Conservation (phyloP, 2,888 invertebrate species). For the Toxonevra muliebris region DNA sequence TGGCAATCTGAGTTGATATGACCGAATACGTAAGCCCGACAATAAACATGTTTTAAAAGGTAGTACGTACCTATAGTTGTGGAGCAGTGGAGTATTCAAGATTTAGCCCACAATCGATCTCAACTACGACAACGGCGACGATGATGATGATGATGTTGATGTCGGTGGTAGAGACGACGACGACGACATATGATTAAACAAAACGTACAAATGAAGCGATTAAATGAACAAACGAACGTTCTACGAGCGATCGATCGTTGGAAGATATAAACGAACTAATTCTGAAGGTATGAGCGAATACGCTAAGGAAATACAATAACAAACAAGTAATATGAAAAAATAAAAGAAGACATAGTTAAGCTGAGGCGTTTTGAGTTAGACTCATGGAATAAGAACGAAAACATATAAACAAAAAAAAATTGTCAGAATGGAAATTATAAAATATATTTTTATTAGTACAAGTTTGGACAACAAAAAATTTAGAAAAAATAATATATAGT, state of each 20-base stretch:
- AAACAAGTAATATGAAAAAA: slow-evolving; percentile 8
- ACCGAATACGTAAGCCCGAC: slow-evolving; percentile 51
- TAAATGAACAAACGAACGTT: too few relatives aligned
- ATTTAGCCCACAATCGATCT: slow-evolving; percentile 41
- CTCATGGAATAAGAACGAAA: not conserved
- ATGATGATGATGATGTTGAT: not conserved
- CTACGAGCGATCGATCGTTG: too few relatives aligned
- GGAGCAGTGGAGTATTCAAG: slow-evolving; percentile 20
- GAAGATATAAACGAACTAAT: too few relatives aligned
- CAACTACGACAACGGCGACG: slow-evolving; percentile 4
- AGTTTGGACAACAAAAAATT: too few relatives aligned
- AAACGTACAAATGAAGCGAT: too few relatives aligned
- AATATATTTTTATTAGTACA: too few relatives aligned
- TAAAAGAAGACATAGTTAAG: not conserved
- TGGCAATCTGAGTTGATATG: slow-evolving; percentile 49
- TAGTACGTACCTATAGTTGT: slow-evolving; percentile 28
- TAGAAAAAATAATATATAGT: too few relatives aligned
- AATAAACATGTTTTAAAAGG: slow-evolving; percentile 43
- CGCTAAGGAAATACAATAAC: slow-evolving; percentile 14
- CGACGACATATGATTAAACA: too few relatives aligned
- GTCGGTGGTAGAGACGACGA: too few relatives aligned
- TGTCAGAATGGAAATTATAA: too few relatives aligned
- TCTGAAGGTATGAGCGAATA: too few relatives aligned
- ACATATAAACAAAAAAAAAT: too few relatives aligned
- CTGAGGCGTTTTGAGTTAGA: not conserved